Base-by-base conservation (phyloP, 1,140 invertebrate species). In the Pachypsylla venusta region DNA sequence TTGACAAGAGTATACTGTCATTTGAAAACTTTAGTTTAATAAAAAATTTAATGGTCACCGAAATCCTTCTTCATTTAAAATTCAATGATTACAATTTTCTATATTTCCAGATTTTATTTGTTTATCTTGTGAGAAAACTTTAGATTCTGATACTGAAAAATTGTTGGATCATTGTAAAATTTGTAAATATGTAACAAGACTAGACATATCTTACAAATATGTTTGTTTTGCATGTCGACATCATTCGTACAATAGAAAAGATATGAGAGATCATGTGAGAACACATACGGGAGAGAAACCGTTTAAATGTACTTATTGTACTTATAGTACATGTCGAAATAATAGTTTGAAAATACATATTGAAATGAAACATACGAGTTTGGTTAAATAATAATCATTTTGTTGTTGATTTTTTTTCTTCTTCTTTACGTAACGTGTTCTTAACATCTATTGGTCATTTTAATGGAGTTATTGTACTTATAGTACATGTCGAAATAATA, bases 151-250 rank as follows among this genome's bases (percentile, higher is more conserved):
- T 19, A 48, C 42, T 4, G 42, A 48, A 48, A 48, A 5, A 22
- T 48, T 48, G 22, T 19, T 48, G 22, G 42, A 48, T n/a, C 42
- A 48, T 48, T 48, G 42, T 48, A 48, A 48, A 48, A 19, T 22
- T 4, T 48, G 42, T 19, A n/a, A 48, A 48, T 48, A 19, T 48
- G 42, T 48, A 48, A 48, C 42, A n/a, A 48, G 42, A 48, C 16
- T 5, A 19, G 42, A 48, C 22, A 48, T 48, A 5, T 48, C 42
- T 5, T 48, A 48, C 16, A 48, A 48, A n/a, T 48, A 81, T 66
- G 69, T 79, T 62, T 79, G 83, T 64, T 73, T 72, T 0, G 75
- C 78, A 35, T 89, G 86, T 66, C 75, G 77, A 5, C 87, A 87
- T 68, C 74, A 81, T 0, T 87, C 85, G 68, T 83, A 80, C 1